Evolutionary conservation across 1,140 invertebrate genomes (phyloP), one percentile per base, ranked within the genome.

Genomic region (Oryzaephilus surinamensis): DNA sequence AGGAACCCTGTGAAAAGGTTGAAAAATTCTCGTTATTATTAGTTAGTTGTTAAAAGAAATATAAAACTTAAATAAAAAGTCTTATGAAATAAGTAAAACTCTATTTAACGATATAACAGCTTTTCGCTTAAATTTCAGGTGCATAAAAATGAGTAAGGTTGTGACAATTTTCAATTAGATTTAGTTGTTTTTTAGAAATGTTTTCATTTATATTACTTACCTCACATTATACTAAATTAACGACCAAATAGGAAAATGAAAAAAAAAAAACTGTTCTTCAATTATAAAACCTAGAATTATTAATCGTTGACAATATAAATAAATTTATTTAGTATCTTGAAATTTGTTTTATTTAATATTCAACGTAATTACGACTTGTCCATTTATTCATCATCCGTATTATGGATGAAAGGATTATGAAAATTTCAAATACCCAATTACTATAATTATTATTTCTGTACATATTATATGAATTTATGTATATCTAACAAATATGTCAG

Each of bases 261-360:
- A n/a, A n/a, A n/a, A n/a, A n/a, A 32, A 41, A 46, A 37, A 41
- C 36, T 40, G 43, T 45, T 46, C 41, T 35, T 32, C n/a, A 40
- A 39, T 23, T 46, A 33, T 38, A 46, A 29, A n/a, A 32, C 33
- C 39, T 45, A n/a, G n/a, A 46, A 31, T 38, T 46, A 46, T 46
- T 41, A 46, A 40, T 46, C 39, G 44, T 46, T 46, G 44, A 46
- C 44, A 46, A 46, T 46, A 46, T 46, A 41, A 46, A 46, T 46
- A 46, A 46, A 46, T 46, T 41, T 46, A 46, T 46, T 46, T 46
- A 46, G 44, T 46, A 46, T 27, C 38, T 37, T 33, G 24, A 15
- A 38, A 31, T 4, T 4, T 31, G 8, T 38, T 29, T 30, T 31
- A 38, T 38, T 38, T 19, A 38, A 30, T 38, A n/a, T n/a, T 3